Base-by-base conservation (phyloP, 2,797 vertebrate genomes). In the Melanotaenia maccullochi region DNA sequence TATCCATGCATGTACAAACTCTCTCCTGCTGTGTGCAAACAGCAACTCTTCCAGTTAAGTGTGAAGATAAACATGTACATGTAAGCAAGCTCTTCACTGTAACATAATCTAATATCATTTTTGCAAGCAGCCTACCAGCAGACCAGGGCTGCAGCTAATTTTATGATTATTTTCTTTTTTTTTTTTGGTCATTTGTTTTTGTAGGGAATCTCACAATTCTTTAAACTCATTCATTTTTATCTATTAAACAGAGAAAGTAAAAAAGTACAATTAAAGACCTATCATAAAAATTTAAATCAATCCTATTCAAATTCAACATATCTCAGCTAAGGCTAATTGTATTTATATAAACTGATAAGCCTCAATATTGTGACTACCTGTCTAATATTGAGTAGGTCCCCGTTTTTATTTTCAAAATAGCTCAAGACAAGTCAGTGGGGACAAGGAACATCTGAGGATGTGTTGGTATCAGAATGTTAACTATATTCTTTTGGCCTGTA, bases 71-170 rank as follows among this genome's bases (percentile, higher is more conserved):
- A 51, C 12, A 14, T 40, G 38, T 40, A 16, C 32, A 47, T 20
- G 14, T 44, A 60, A 51, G 47, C 64, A 80, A 63, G 71, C 30
- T 36, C 49, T 49, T 18, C 69, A 13, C 35, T 64, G 58, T 64
- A 49, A 79, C 75, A 28, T 70, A 73, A 73, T 68, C 73, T 33
- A 76, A n/a, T 72, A 61, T 66, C 57, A 20, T 51, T 51, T 25
- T 40, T 24, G 58, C 60, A 68, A 32, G 2, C 13, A 25, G 60
- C n/a, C 56, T n/a, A 58, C 30, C 30, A 36, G 30, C 16, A 61
- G 40, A 42, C 1, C 40, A 42, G 16, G 14, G 40, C 40, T 40
- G 14, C 38, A 40, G 38, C 38, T 16, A 40, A 40, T 40, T 13
- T 40, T 5, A 12, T 16, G 2, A 14, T 40, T 40, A 40, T 16